A percentile compares a stretch with the other conserved stretches of the same genome.
These are phyloP conservation scores for Notothenia coriiceps DNA, from an alignment of 2,113 vertebrate species.

Conservation along the genomic window DNA sequence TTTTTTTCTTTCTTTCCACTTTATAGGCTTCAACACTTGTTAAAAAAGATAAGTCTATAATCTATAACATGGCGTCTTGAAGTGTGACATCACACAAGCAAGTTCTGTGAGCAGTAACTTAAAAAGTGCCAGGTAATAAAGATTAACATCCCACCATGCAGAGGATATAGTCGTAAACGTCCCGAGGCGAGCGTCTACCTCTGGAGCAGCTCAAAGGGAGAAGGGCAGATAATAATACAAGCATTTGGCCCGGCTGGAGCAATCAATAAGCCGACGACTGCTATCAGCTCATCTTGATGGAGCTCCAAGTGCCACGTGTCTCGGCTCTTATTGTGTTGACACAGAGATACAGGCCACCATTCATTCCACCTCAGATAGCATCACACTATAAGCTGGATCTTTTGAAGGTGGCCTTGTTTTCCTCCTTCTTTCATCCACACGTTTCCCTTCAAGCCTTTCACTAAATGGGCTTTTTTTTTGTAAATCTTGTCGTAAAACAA, in stretches of 20 bases:
- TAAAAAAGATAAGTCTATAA: not conserved
- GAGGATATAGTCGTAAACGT: slow-evolving; percentile 55
- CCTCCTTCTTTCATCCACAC: slow-evolving; percentile 22
- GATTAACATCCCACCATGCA: slow-evolving; percentile 48
- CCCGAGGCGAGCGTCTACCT: not conserved
- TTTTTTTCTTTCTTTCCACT: not conserved
- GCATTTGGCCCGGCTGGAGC: slow-evolving; percentile 12
- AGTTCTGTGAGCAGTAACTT: slow-evolving; percentile 39
- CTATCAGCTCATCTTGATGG: slow-evolving; percentile 73
- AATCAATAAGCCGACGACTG: slow-evolving; percentile 54
- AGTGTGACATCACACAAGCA: slow-evolving; percentile 51
- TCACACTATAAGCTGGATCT: slow-evolving; percentile 68
- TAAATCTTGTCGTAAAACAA: slow-evolving; percentile 34
- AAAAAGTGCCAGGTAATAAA: slow-evolving; percentile 54
- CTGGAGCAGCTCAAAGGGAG: slow-evolving; percentile 39
- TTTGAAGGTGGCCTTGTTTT: slow-evolving; percentile 67
- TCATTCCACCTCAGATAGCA: slow-evolving; percentile 72
- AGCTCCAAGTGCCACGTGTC: slow-evolving; percentile 65
- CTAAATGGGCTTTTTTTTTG: slow-evolving; percentile 28
- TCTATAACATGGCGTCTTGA: slow-evolving; percentile 15
- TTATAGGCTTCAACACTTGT: not conserved
- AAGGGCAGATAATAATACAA: slow-evolving; percentile 40
- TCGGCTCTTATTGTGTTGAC: slow-evolving; percentile 70
- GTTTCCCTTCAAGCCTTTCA: slow-evolving; percentile 24
- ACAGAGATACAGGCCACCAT: slow-evolving; percentile 55